Conservation (phyloP, 2,113 vertebrate genomes). For the Astur gentilis region DNA sequence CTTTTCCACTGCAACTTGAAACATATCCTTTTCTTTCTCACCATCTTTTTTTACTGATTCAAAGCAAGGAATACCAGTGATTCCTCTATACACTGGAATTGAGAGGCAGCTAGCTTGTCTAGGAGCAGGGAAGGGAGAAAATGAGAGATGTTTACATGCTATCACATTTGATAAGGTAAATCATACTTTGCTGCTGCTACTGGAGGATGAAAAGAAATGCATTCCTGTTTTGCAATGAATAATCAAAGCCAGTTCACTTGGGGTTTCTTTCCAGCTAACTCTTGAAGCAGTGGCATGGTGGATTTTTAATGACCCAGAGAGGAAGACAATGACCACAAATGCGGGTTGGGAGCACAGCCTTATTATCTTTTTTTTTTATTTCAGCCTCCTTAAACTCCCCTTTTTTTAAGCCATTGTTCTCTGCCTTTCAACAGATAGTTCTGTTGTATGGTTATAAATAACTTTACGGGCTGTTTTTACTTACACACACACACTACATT, state of each 20-base stretch:
- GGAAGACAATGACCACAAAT: neutral
- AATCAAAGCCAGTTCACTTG: neutral
- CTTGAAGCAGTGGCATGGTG: neutral
- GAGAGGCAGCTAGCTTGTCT: neutral
- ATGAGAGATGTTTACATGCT: neutral
- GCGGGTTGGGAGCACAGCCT: neutral
- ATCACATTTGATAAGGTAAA: neutral
- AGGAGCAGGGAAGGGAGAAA: neutral
- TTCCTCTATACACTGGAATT: neutral
- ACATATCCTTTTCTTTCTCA: neutral
- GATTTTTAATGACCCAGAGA: neutral
- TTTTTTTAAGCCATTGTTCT: neutral
- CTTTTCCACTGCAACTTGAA: neutral
- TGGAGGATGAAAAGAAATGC: neutral
- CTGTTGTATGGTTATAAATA: conserved; percentile 17
- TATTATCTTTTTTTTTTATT: neutral
- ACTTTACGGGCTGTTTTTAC: conserved; percentile 25
- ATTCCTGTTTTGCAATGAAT: neutral
- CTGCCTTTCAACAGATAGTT: neutral
- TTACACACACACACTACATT: neutral
- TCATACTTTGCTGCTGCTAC: neutral
- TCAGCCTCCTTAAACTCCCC: neutral
- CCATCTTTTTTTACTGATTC: neutral
- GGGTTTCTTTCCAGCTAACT: neutral
- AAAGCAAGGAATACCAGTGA: neutral